Conservation (phyloP, 2,113 vertebrate species). For the Emydocephalus ijimae region DNA sequence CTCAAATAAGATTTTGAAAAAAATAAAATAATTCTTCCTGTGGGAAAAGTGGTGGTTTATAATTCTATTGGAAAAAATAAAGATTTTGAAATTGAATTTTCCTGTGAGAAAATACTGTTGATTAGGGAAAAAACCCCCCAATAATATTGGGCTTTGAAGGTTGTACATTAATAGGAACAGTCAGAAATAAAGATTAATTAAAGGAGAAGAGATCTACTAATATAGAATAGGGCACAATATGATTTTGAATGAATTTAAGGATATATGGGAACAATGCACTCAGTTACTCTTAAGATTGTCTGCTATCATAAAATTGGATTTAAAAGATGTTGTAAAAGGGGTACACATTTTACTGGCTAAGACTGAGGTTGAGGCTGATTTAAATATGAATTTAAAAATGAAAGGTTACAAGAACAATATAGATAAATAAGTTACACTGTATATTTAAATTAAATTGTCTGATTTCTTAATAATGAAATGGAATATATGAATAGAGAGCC, state of each 20-base stretch:
- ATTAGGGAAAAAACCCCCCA: neutral
- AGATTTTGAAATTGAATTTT: neutral
- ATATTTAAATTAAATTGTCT: neutral
- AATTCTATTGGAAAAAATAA: neutral
- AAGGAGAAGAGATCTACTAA: neutral
- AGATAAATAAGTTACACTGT: neutral
- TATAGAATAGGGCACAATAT: neutral
- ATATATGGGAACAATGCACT: neutral
- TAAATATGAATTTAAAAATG: neutral
- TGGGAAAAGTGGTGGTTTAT: neutral
- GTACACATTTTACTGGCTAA: neutral
- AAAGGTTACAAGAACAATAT: neutral
- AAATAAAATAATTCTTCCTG: neutral
- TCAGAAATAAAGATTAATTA: neutral
- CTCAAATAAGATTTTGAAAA: neutral
- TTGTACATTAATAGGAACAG: neutral
- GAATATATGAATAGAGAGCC: neutral
- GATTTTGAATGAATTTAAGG: neutral
- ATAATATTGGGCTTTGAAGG: neutral
- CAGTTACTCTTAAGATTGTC: neutral
- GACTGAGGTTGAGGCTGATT: neutral
- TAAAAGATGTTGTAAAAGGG: neutral
- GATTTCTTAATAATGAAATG: neutral
- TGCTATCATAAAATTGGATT: neutral
- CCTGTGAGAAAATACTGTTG: neutral